Percentiles rank a stretch among this genome's conserved stretches.
phyloP scores from a whole-genome alignment of 2,888 invertebrate species.

The Dryococelus australis region DNA sequence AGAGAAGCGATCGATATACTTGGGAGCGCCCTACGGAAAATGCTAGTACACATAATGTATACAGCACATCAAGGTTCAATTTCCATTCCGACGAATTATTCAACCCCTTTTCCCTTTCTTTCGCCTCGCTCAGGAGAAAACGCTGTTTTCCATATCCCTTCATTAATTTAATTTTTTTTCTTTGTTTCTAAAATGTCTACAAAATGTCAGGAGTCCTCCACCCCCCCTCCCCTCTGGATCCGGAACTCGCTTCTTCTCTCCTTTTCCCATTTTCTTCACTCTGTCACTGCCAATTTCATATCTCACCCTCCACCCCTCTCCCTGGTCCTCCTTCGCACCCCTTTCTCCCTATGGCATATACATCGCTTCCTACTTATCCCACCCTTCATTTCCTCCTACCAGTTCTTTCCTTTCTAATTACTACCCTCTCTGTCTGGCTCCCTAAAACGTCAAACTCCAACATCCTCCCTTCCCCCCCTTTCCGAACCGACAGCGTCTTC shows the following conservation, averaged over 20 bases:
- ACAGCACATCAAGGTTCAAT: slow-evolving; percentile 24
- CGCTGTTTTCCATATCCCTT: slow-evolving; percentile 27
- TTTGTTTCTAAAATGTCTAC: slow-evolving; percentile 25
- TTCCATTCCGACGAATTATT: slow-evolving; percentile 22
- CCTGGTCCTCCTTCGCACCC: neutral
- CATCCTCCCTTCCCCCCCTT: neutral
- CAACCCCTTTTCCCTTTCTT: slow-evolving; percentile 25
- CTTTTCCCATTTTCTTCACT: slow-evolving; percentile 35
- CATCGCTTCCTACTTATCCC: slow-evolving; percentile 26
- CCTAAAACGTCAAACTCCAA: slow-evolving; percentile 17
- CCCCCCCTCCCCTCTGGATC: neutral
- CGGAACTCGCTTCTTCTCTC: neutral
- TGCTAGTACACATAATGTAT: slow-evolving; percentile 21
- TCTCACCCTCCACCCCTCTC: neutral
- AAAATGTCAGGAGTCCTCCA: slow-evolving; percentile 26
- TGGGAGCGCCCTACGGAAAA: neutral
- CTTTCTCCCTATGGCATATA: slow-evolving; percentile 31
- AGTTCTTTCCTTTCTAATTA: slow-evolving; percentile 47
- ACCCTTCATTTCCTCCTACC: slow-evolving; percentile 28
- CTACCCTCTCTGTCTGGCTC: slow-evolving; percentile 45
- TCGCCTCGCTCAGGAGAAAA: neutral
- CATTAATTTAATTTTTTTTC: slow-evolving; percentile 26
- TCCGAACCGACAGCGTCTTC: neutral
- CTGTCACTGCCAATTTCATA: slow-evolving; percentile 46
- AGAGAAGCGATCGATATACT: neutral